A percentile compares a stretch with the other conserved stretches of the same genome.
Conservation (phyloP, 1,140 invertebrate genomes). For the Papilio polytes region DNA sequence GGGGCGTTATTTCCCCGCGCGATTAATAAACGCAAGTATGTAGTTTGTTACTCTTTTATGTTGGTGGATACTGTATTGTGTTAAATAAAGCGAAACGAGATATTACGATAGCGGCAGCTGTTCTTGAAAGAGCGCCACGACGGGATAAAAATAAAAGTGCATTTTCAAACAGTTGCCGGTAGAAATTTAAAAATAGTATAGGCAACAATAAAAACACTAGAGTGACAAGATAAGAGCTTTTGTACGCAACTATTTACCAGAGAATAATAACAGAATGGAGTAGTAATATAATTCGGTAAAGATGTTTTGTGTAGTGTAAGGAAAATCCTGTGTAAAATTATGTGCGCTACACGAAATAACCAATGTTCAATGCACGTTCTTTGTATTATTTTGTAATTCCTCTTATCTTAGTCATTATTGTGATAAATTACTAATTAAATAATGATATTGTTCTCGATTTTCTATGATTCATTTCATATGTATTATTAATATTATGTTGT, state of each 20-base stretch:
- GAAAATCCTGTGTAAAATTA: neutral
- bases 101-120: conserved; percentile 1
- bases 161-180: conserved; percentile 26
- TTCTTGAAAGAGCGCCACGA: neutral
- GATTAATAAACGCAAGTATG: neutral
- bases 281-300: neutral
- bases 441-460: neutral
- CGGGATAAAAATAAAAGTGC: conserved; percentile 37
- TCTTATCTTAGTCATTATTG: neutral
- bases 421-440: neutral
- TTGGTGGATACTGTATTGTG: neutral
- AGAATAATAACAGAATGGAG: conserved; percentile 1
- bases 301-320: neutral
- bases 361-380: neutral
- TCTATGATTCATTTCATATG: conserved; percentile 4
- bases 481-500: neutral
- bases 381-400: conserved; percentile 5
- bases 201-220: conserved; percentile 19
- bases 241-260: neutral
- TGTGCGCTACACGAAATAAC: no score
- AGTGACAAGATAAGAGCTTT: conserved; percentile 3
- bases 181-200: conserved; percentile 34
- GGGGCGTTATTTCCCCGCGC: neutral
- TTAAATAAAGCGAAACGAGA: conserved; percentile 23
- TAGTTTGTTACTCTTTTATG: neutral